Percentiles rank a stretch among this genome's conserved stretches.
phyloP scores from a whole-genome alignment of 2,888 invertebrate genomes.

The Hoplodrina ambigua region DNA sequence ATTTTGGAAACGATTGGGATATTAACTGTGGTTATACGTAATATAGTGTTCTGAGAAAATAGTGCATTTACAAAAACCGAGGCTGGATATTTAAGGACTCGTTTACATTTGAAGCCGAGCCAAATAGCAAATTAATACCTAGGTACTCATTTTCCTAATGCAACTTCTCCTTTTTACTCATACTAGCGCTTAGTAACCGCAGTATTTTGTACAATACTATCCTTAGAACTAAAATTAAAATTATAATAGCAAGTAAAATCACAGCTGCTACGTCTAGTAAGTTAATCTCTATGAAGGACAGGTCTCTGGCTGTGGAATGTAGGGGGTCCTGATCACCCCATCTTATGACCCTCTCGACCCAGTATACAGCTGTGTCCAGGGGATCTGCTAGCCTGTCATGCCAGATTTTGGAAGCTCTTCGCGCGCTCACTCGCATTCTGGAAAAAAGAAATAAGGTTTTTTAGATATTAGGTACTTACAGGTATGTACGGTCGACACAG shows the following conservation, averaged over 20 bases:
- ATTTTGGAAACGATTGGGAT: too few species aligned
- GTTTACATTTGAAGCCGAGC: slow-evolving; percentile 28
- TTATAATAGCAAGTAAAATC: slow-evolving; percentile 66
- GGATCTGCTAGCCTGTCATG: slow-evolving; percentile 87
- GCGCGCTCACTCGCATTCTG: slow-evolving; percentile 85
- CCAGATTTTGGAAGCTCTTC: slow-evolving; percentile 87
- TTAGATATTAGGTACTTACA: too few species aligned
- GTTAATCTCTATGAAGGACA: slow-evolving; percentile 76
- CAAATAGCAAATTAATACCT: slow-evolving; percentile 31
- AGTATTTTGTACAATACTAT: slow-evolving; percentile 71
- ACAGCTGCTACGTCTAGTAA: slow-evolving; percentile 80
- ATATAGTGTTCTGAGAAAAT: slow-evolving; percentile 18
- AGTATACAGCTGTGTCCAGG: slow-evolving; percentile 90
- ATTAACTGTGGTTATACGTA: too few species aligned
- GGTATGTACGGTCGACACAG: too few species aligned
- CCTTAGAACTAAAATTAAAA: slow-evolving; percentile 70
- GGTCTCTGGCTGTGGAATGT: slow-evolving; percentile 76
- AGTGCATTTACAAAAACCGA: slow-evolving; percentile 19
- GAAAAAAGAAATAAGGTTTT: slow-evolving; percentile 56
- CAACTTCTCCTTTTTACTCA: slow-evolving; percentile 78
- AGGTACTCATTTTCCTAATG: slow-evolving; percentile 66
- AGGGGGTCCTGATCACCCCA: slow-evolving; percentile 81
- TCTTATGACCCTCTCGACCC: slow-evolving; percentile 89
- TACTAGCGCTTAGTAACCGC: slow-evolving; percentile 69
- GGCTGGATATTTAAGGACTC: slow-evolving; percentile 2